Base-by-base conservation (phyloP, 1,140 invertebrate species). In the Acyrthosiphon pisum region DNA sequence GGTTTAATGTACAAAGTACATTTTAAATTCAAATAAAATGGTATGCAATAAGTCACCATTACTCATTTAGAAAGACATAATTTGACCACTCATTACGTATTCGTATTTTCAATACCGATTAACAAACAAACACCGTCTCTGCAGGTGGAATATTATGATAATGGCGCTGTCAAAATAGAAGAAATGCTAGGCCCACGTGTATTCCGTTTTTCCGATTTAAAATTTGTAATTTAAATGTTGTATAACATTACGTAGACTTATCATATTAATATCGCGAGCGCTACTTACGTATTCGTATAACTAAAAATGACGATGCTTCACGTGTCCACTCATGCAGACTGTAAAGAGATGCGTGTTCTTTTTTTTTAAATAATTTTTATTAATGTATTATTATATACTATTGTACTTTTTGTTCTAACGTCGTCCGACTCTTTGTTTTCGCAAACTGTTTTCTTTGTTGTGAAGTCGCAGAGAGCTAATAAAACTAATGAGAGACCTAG, bases 401-500 rank as follows among this genome's bases (percentile, higher is more conserved):
- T 22, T 88, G 9, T 35, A n/a, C 35, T 35, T 35, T 86, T 50
- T 50, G n/a, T 41, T 56, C 88, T 26, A 26, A 41, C 48, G 26
- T 56, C 35, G 41, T 89, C 22, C 1, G 6, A 56, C 35, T 89
- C 50, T 56, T 89, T 89, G 88, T 89, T 89, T 89, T 56, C 23
- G 35, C 3, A n/a, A 50, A 89, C 7, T 6, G 50, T 41, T 26
- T 53, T 89, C 48, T 89, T 89, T 56, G 88, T 89, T 89, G 26
- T 53, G 23, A 56, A 89, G 35, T 89, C 11, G n/a, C 30, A 76
- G 14, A 76, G 50, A 89, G 35, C 50, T 89, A 56, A 89, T 89
- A 89, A 56, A 56, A 89, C 48, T 89, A 89, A 89, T 50, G 48
- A 53, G 50, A 89, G 18, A 18, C 48, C 48, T n/a, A 87, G 48